These are phyloP conservation scores for Dasyornis broadbenti DNA, from an alignment of 2,113 vertebrate species.

Conservation along the genomic window DNA sequence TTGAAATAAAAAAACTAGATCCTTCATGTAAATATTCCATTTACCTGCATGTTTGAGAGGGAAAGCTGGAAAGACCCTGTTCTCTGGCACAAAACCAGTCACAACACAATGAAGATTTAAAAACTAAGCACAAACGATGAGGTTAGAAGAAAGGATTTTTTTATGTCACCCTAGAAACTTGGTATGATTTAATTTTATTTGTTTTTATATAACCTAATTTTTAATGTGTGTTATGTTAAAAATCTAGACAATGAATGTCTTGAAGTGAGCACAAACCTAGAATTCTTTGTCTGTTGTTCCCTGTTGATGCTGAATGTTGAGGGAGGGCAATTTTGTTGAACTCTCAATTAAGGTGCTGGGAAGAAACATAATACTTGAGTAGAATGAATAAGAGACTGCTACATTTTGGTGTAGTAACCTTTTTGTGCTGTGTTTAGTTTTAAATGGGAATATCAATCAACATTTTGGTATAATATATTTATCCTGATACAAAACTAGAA, in stretches of 20 bases:
- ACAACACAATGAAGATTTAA: not conserved
- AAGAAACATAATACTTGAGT: not conserved
- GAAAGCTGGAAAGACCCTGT: not conserved
- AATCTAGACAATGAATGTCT: not conserved
- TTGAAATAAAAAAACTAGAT: not conserved
- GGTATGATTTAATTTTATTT: not conserved
- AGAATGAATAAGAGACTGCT: not conserved
- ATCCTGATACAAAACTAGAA: not conserved
- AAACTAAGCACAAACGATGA: not conserved
- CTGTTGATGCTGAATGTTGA: not conserved
- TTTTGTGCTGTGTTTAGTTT: too few species aligned
- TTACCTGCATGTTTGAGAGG: not conserved
- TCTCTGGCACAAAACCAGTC: not conserved
- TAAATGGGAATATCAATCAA: too few species aligned
- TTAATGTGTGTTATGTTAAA: not conserved
- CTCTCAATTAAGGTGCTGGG: not conserved
- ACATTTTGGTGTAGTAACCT: not conserved
- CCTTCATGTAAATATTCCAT: not conserved
- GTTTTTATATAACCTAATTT: not conserved
- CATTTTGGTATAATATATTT: not conserved
- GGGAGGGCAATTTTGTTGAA: not conserved
- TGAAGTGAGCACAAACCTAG: not conserved
- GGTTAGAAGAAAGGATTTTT: not conserved
- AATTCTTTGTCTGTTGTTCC: not conserved
- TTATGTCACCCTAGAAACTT: not conserved